A percentile compares a stretch with the other conserved stretches of the same genome.
Evolutionary conservation across 1,140 invertebrate species (phyloP).

Genomic region (Neodiprion pinetum): DNA sequence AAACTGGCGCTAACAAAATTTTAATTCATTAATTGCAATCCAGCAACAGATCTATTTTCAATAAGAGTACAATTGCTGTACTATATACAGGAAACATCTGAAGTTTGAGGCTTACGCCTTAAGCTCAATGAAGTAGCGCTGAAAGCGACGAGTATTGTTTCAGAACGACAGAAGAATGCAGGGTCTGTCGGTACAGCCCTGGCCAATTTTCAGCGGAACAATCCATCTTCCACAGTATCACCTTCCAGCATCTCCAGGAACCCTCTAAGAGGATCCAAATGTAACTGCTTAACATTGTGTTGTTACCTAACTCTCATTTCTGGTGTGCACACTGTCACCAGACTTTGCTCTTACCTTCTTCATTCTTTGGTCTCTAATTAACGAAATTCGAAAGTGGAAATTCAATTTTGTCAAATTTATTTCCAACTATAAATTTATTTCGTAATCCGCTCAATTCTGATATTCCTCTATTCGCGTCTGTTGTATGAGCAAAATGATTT

Average conservation of each 20-base stretch:
- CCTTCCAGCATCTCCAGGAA: constrained; percentile 70
- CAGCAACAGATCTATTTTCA: too few relatives aligned
- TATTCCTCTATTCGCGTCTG: too few relatives aligned
- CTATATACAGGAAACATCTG: too few relatives aligned
- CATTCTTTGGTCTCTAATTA: constrained; percentile 14
- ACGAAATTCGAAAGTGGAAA: background rate
- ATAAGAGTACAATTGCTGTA: too few relatives aligned
- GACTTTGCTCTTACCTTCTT: constrained; percentile 24
- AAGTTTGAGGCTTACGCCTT: too few relatives aligned
- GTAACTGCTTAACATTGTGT: constrained; percentile 66
- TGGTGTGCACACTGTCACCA: too few relatives aligned
- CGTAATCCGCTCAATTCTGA: too few relatives aligned
- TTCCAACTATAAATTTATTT: background rate
- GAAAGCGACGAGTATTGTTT: constrained; percentile 62
- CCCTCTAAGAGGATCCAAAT: constrained; percentile 81
- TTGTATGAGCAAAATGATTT: too few relatives aligned
- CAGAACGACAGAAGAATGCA: constrained; percentile 62
- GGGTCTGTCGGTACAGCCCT: constrained; percentile 59
- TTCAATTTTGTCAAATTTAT: background rate
- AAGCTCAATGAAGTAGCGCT: background rate
- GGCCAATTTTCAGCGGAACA: constrained; percentile 59
- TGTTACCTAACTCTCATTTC: constrained; percentile 36
- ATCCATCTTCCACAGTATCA: constrained; percentile 59
- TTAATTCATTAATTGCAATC: too few relatives aligned
- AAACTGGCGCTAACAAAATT: background rate